phyloP scores from a whole-genome alignment of 2,113 vertebrate genomes.

The Marcusenius ussheri region DNA sequence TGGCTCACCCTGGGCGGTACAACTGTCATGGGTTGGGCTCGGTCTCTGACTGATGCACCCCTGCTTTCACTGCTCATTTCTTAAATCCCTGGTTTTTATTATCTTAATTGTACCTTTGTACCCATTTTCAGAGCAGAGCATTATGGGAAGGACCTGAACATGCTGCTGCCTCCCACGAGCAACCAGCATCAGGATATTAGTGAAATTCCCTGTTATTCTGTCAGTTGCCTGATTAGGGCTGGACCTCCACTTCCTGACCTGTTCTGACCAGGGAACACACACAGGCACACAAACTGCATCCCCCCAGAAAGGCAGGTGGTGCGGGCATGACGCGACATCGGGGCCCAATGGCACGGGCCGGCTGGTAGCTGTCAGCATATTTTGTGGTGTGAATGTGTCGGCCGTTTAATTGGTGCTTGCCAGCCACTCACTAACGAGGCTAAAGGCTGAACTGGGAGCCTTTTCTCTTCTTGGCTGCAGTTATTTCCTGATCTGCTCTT shows the following conservation, averaged over 20 bases:
- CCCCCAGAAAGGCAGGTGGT: neutral
- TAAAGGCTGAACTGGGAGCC: neutral
- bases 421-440: neutral
- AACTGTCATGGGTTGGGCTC: neutral
- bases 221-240: neutral
- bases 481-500: neutral
- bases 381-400: neutral
- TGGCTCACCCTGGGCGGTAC: neutral
- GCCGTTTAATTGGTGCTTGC: neutral
- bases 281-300: neutral
- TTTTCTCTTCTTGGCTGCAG: neutral
- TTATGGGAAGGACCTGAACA: neutral
- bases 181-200: neutral
- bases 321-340: neutral
- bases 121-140: neutral
- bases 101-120: neutral
- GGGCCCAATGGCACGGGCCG: neutral
- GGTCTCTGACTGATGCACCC: neutral
- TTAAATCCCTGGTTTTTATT: neutral
- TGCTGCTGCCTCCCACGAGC: neutral
- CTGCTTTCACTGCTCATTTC: neutral
- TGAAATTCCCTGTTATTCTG: neutral
- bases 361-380: slow-evolving; percentile 1
- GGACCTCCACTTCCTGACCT: neutral
- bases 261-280: too few relatives aligned